Base-by-base conservation (phyloP, 2,113 vertebrate species). In the Diglossa brunneiventris region DNA sequence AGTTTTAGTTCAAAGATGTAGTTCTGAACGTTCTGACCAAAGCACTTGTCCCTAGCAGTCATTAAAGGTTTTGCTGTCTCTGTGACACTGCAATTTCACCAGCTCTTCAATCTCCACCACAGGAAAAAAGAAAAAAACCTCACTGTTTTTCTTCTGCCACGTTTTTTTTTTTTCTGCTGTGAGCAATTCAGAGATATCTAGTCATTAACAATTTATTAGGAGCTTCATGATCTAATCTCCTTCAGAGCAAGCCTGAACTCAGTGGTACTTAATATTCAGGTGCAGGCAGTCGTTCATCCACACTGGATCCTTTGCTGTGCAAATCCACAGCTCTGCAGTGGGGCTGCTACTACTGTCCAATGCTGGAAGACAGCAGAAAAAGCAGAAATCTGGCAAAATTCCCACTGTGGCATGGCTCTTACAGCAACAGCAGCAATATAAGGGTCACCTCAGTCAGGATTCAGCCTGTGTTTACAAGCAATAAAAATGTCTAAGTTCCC, bases 161-260 rank as follows among this genome's bases (percentile, higher is more conserved):
- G 0, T 1, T 35, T 76, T 70, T 73, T n/a, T n/a, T 70, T 70
- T 66, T 83, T 24, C 46, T 35, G 5, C 42, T 41, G 30, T 17
- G 23, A 69, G 50, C 39, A 70, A 86, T n/a, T 39, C 72, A 37
- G 39, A 80, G 56, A 41, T 52, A 83, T 20, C 55, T 33, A 70
- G n/a, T 33, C 55, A 70, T 97, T 93, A 96, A 81, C 50, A 77
- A 94, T 96, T 95, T 83, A 91, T 80, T 88, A 77, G 68, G 30
- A 83, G 64, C 62, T 67, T 61, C 55, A 59, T 44, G 63, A 95
- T 73, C 55, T 91, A 59, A 96, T 85, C 70, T 79, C 55, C 70
- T 69, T 63, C 52, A 90, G 72, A 86, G 72, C 56, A 63, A 76
- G 59, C 18, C 46, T 77, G 39, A 67, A 70, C 76, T 86, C 90